Conservation (phyloP, 1,140 invertebrate species). For the Lepidostoma basale region DNA sequence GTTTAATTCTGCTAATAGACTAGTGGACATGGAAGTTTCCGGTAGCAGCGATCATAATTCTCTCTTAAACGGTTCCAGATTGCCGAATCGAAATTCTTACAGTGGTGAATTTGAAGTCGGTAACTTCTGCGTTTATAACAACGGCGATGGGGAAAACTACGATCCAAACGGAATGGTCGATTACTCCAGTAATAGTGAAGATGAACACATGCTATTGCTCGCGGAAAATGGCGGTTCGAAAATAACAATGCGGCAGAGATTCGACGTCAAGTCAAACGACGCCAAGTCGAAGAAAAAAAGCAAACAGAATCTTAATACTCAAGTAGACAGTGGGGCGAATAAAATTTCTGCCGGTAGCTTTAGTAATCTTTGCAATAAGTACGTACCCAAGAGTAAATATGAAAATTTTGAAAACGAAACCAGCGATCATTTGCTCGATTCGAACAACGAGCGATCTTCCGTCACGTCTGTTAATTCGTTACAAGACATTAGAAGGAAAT, state of each 20-base stretch:
- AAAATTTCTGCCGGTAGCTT: constrained; percentile 42
- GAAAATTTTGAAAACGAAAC: constrained; percentile 41
- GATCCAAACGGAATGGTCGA: constrained; percentile 39
- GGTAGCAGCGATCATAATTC: not conserved
- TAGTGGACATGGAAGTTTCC: not conserved
- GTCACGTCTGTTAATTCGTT: not conserved
- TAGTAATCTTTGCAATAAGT: constrained; percentile 39
- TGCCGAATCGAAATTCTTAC: constrained; percentile 36
- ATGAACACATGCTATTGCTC: constrained; percentile 58
- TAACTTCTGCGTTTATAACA: constrained; percentile 39
- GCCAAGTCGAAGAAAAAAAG: constrained; percentile 49
- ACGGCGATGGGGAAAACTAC: constrained; percentile 7
- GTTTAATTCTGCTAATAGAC: constrained; percentile 32
- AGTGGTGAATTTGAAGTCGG: constrained; percentile 39
- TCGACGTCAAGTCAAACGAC: constrained; percentile 48
- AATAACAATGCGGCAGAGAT: constrained; percentile 54
- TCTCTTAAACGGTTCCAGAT: not conserved
- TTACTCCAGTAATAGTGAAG: constrained; percentile 57
- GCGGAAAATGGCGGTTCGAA: constrained; percentile 58
- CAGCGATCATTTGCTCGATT: constrained; percentile 10
- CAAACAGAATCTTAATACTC: constrained; percentile 11
- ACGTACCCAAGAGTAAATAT: constrained; percentile 37
- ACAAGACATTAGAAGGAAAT: constrained; percentile 12
- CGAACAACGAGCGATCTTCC: not conserved
- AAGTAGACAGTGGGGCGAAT: constrained; percentile 18